These are phyloP conservation scores for Phenganax subtilis DNA, from an alignment of 92 coral and sea anemone genomes.

Conservation along the genomic window DNA sequence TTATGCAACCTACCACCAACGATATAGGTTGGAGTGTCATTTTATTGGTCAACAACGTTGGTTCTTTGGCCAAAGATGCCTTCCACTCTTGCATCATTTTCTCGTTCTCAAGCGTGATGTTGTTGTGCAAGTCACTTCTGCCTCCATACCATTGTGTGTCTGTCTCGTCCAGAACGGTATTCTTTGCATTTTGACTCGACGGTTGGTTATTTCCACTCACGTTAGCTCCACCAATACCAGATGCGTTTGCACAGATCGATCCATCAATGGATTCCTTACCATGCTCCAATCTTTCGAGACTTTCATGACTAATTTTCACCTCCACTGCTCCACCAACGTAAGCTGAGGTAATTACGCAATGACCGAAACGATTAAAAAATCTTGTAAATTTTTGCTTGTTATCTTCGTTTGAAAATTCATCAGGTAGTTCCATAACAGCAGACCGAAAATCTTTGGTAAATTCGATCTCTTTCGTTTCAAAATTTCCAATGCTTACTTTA, in stretches of 20 bases:
- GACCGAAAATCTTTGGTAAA: conserved; percentile 21
- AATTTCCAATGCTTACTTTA: conserved; percentile 15
- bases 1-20: background rate
- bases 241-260: background rate
- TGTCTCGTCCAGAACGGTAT: background rate
- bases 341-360: conserved; percentile 17
- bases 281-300: background rate
- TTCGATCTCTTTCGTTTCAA: background rate
- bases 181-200: background rate
- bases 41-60: background rate
- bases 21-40: conserved; percentile 6
- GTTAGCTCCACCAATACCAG: background rate
- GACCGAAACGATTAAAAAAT: conserved; percentile 27
- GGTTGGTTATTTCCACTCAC: background rate
- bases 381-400: background rate
- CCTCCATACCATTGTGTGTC: conserved; percentile 20
- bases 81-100: conserved; percentile 11
- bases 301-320: background rate
- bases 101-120: background rate
- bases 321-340: conserved; percentile 34
- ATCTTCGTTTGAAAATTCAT: background rate
- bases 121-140: background rate
- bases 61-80: conserved; percentile 9
- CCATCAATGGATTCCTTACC: background rate
- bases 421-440: conserved; percentile 21